Conservation (phyloP, 2,797 vertebrate species). For the Anas georgica region DNA sequence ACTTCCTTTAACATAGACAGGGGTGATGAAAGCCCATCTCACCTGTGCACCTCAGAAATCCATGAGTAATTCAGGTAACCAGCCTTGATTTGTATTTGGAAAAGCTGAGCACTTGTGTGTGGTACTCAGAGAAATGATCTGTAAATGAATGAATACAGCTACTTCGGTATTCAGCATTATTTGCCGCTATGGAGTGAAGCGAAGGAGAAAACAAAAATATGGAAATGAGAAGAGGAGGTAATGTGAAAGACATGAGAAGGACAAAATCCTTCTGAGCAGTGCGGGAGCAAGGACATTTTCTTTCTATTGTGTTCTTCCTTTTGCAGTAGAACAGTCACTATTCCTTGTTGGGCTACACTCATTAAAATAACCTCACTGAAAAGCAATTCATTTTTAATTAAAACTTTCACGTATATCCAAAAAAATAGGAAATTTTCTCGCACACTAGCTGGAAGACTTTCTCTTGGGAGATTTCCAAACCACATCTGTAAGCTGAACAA, state of each 20-base stretch:
- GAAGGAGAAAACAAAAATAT: constrained; percentile 67
- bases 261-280: not conserved
- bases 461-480: not conserved
- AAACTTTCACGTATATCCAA: not conserved
- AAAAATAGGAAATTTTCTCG: not conserved
- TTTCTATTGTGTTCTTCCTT: not conserved
- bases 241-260: constrained; percentile 12
- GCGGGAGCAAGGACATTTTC: not conserved
- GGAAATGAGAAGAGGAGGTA: constrained; percentile 47
- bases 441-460: not conserved
- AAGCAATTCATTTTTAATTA: not conserved
- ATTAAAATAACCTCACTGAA: not conserved
- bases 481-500: not conserved
- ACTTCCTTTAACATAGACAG: not conserved
- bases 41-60: constrained; percentile 39
- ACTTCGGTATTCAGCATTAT: constrained; percentile 2
- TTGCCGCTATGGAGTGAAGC: constrained; percentile 12
- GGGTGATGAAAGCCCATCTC: constrained; percentile 5
- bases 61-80: constrained; percentile 48
- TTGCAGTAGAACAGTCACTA: not conserved
- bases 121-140: constrained; percentile 40
- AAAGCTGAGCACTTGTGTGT: not conserved
- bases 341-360: not conserved
- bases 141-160: constrained; percentile 20
- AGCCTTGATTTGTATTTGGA: constrained; percentile 42